phyloP scores from a whole-genome alignment of 2,888 invertebrate species.

The Altica lythri region DNA sequence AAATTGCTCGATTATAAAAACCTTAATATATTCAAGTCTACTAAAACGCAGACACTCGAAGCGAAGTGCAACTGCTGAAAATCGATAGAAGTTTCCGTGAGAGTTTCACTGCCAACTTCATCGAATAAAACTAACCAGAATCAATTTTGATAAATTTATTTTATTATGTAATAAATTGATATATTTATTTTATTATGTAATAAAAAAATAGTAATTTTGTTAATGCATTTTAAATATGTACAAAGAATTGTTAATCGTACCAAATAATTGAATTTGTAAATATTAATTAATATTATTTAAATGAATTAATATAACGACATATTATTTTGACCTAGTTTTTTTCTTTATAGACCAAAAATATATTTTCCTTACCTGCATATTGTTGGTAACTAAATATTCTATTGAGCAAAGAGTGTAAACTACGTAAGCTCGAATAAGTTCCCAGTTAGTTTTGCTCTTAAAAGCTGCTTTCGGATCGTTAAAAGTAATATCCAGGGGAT shows the following conservation, averaged over 20 bases:
- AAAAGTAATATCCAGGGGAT: slow-evolving; percentile 77
- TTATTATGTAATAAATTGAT: slow-evolving; percentile 1
- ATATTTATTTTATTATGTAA: too few species aligned
- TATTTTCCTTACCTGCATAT: slow-evolving; percentile 81
- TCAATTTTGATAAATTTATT: slow-evolving; percentile 2
- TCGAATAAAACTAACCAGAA: slow-evolving; percentile 17
- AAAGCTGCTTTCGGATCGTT: slow-evolving; percentile 89
- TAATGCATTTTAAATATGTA: too few species aligned
- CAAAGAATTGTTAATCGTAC: too few species aligned
- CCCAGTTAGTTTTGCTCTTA: slow-evolving; percentile 93
- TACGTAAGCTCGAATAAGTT: slow-evolving; percentile 86
- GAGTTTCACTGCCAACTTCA: slow-evolving; percentile 32
- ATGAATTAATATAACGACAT: too few species aligned
- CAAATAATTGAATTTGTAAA: too few species aligned
- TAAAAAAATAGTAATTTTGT: too few species aligned
- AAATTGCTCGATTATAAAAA: neutral
- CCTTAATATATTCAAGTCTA: slow-evolving; percentile 5
- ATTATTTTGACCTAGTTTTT: too few species aligned
- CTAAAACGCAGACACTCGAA: neutral
- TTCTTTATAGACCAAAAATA: too few species aligned
- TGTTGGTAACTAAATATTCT: slow-evolving; percentile 87
- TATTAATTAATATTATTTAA: too few species aligned
- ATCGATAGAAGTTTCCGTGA: slow-evolving; percentile 22
- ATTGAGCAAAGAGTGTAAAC: slow-evolving; percentile 92
- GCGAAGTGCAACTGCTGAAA: slow-evolving; percentile 15